phyloP scores from a whole-genome alignment of 2,888 invertebrate species.

The Pachydiplax longipennis region DNA sequence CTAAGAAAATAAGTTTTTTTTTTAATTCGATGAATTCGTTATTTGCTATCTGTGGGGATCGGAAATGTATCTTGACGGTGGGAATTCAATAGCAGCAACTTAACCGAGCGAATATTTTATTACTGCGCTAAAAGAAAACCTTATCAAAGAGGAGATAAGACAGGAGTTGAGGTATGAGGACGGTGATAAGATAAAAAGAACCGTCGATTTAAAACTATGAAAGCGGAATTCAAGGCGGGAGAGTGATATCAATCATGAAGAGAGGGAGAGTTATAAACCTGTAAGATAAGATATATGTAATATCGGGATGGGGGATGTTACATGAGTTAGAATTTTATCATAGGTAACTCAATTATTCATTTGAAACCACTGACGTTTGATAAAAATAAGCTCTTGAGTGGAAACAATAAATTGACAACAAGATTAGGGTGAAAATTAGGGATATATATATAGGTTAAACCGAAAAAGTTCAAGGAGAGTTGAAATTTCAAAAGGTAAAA shows the following conservation, averaged over 20 bases:
- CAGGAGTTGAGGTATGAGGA: background rate
- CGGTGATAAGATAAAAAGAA: background rate
- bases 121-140: background rate
- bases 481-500: background rate
- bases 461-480: background rate
- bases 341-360: no score
- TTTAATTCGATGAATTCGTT: no score
- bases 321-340: no score
- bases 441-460: background rate
- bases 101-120: background rate
- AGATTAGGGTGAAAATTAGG: no score
- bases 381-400: background rate
- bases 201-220: background rate
- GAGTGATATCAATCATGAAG: no score
- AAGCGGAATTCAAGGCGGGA: background rate
- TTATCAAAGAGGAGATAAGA: background rate
- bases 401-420: background rate
- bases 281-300: no score
- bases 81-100: no score
- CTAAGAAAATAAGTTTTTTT: background rate
- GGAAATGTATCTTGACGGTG: no score
- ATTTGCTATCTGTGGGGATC: no score
- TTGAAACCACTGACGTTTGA: no score
- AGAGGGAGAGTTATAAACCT: no score
- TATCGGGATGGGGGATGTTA: no score